Evolutionary conservation across 2,113 vertebrate genomes (phyloP).

Genomic region (Podocnemis expansa): DNA sequence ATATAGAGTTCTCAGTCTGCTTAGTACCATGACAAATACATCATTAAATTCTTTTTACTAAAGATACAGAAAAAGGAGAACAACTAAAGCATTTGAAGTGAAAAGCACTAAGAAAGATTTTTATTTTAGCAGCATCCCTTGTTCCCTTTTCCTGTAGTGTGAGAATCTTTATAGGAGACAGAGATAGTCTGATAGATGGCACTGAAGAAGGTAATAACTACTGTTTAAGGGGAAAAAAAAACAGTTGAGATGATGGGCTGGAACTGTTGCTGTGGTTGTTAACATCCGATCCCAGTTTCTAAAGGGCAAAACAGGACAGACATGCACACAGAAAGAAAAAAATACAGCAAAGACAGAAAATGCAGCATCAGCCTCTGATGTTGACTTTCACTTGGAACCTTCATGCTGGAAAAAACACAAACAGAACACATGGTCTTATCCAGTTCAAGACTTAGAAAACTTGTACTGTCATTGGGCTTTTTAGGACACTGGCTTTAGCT

Average conservation of each 20-base stretch:
- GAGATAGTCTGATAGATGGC: neutral
- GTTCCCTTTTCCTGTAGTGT: neutral
- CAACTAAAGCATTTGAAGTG: neutral
- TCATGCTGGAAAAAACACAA: too few species aligned
- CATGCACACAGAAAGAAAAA: neutral
- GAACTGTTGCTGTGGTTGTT: neutral
- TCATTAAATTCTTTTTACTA: neutral
- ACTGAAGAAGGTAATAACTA: neutral
- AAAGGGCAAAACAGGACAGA: neutral
- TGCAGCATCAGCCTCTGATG: too few species aligned
- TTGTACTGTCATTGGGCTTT: neutral
- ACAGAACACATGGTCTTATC: too few species aligned
- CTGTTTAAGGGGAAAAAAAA: constrained; percentile 1
- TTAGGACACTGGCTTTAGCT: neutral
- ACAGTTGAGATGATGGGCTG: neutral
- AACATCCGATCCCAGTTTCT: neutral
- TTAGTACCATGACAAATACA: neutral
- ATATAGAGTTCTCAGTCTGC: neutral
- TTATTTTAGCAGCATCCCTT: neutral
- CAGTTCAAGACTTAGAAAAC: too few species aligned
- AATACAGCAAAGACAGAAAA: neutral
- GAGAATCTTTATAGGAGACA: neutral
- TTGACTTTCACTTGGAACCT: too few species aligned
- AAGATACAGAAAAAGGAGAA: neutral
- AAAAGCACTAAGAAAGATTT: neutral